Base-by-base conservation (phyloP, 2,888 invertebrate genomes). In the Acleris emargana region DNA sequence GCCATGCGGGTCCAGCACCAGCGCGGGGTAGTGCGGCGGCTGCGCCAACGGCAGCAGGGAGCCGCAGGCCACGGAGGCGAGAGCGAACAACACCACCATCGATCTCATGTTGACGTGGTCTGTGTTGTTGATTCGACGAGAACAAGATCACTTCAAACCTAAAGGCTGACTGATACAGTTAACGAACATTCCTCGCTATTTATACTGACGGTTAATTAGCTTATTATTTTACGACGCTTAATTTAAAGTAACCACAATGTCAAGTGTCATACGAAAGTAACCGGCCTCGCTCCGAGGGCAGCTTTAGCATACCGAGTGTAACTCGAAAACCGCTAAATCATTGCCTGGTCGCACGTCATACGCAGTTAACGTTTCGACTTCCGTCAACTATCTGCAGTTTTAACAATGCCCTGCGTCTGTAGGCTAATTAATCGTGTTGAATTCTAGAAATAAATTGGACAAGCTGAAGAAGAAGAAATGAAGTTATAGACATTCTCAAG, bases 31-130 rank as follows among this genome's bases (percentile, higher is more conserved):
- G 66, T 76, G 71, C 52, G 73, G 74, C 25, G 73, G 90, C 80
- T 92, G 91, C 75, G 91, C 92, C 80, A 82, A 76, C 69, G 83
- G 88, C 77, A 89, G 83, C 81, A 84, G 77, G 53, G 93, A 93
- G 76, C 94, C 94, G 78, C 91, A 92, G 68, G 93, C 94, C 80
- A 94, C 88, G 72, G 94, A 93, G 80, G 93, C 86, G 71, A 95
- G 87, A 88, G 94, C 94, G 87, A 93, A 94, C 85, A 95, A 93
- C 88, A 94, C 94, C 93, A 94, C 93, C 93, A 93, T 82, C 91
- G 91, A 82, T 82, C 84, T 86, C 90, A 90, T 91, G 72, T 64
- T 75, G 73, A 77, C 81, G 83, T 85, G 88, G 88, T 89, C 89
- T 89, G 89, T 89, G 88, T 79, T 80, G 76, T 71, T 70, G 71